phyloP scores from a whole-genome alignment of 30 jellyfish, hydroid and myxozoan genomes.

The Aurelia coerulea region DNA sequence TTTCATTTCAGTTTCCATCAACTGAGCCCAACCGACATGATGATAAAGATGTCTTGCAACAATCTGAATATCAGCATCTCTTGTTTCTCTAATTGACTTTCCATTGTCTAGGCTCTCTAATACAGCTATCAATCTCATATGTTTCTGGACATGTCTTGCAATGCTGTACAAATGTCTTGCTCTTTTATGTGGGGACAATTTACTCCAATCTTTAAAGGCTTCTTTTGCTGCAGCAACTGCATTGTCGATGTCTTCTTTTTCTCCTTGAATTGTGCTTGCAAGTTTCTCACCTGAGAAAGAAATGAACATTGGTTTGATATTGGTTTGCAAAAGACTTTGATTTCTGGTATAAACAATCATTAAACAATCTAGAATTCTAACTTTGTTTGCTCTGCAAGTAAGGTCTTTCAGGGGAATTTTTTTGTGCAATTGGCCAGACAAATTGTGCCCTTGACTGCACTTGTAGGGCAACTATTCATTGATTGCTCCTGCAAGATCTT shows the following conservation, averaged over 20 bases:
- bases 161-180: constrained; percentile 92
- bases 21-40: constrained; percentile 99
- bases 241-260: constrained; percentile 72
- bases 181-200: constrained; percentile 80
- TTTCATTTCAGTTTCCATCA: constrained; percentile 97
- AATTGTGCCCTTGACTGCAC: too few species aligned
- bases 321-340: too few species aligned
- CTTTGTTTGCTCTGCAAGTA: too few species aligned
- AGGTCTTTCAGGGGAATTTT: too few species aligned
- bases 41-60: constrained; percentile 97
- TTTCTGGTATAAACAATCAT: too few species aligned
- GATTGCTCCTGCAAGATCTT: too few species aligned
- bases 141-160: constrained; percentile 97
- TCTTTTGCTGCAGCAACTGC: constrained; percentile 95
- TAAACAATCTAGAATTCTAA: too few species aligned
- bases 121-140: constrained; percentile 92
- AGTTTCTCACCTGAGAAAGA: constrained; percentile 82
- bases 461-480: too few species aligned
- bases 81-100: constrained; percentile 93
- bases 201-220: constrained; percentile 85
- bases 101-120: constrained; percentile 97
- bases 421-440: too few species aligned
- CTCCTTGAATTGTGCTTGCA: constrained; percentile 95
- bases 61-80: constrained; percentile 92
- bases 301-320: neutral